Percentiles rank a stretch among this genome's conserved stretches.
Evolutionary conservation across 2,888 invertebrate species (phyloP).

Genomic region (Lepidocyrtinus sp.): DNA sequence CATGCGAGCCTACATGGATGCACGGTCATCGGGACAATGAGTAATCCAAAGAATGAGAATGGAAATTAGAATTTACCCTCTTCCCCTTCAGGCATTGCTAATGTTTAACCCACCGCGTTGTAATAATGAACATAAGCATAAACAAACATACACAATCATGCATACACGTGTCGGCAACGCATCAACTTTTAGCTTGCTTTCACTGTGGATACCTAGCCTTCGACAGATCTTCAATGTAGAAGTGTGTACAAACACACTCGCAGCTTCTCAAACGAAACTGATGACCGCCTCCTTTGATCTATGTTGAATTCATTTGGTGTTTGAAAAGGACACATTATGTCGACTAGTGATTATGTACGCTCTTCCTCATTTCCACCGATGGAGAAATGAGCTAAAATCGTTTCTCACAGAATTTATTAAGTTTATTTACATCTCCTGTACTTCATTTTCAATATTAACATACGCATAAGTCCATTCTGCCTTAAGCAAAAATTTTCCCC

Average conservation of each 20-base stretch:
- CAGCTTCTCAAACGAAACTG: conserved; percentile 17
- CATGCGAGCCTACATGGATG: too few species aligned
- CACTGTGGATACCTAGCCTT: conserved; percentile 33
- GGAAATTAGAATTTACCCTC: conserved; percentile 58
- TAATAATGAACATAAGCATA: conserved; percentile 39
- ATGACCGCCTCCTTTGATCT: conserved; percentile 54
- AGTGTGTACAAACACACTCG: background rate
- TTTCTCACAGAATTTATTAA: background rate
- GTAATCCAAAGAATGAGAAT: conserved; percentile 47
- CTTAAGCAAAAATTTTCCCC: conserved; percentile 3
- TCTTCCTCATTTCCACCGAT: background rate
- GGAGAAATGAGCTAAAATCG: conserved; percentile 10
- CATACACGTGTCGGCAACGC: conserved; percentile 32
- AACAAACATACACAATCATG: conserved; percentile 33
- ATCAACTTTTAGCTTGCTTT: conserved; percentile 45
- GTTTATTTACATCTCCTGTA: conserved; percentile 26
- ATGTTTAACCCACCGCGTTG: conserved; percentile 33
- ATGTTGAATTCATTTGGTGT: conserved; percentile 10
- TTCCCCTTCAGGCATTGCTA: conserved; percentile 53
- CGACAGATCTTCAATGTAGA: conserved; percentile 25
- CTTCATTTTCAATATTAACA: conserved; percentile 8
- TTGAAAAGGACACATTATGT: conserved; percentile 13
- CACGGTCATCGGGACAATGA: conserved; percentile 44
- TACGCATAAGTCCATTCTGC: conserved; percentile 9
- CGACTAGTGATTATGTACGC: conserved; percentile 5